These are phyloP conservation scores for Thereva nobilitata DNA, from an alignment of 2,888 invertebrate genomes.

Conservation along the genomic window DNA sequence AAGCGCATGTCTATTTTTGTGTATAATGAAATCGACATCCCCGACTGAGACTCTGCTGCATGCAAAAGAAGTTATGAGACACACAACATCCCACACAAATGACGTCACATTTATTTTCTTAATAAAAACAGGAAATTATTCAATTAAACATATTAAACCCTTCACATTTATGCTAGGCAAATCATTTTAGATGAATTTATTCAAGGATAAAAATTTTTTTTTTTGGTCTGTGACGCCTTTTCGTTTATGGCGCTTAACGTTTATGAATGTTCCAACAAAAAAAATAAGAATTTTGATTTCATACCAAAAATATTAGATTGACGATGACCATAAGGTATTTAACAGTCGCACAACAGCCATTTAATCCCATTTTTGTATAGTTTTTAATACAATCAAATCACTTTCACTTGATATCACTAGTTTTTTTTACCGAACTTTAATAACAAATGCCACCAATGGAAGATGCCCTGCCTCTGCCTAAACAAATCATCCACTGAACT, in stretches of 20 bases:
- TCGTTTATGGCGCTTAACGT: too few relatives aligned
- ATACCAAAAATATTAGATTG: constrained; percentile 57
- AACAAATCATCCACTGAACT: constrained; percentile 3
- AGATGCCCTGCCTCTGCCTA: constrained; percentile 9
- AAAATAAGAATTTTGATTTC: constrained; percentile 10
- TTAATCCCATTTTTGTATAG: constrained; percentile 51
- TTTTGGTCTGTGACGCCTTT: too few relatives aligned
- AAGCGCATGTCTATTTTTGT: not conserved
- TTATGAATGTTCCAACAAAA: not conserved
- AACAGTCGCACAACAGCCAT: constrained; percentile 56
- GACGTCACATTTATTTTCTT: constrained; percentile 37
- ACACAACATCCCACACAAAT: constrained; percentile 40
- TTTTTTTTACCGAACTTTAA: constrained; percentile 3
- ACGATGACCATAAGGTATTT: constrained; percentile 57
- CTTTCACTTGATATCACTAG: constrained; percentile 4
- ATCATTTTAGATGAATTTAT: too few relatives aligned
- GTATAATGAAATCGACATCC: not conserved
- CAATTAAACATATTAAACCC: not conserved
- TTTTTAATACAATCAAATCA: not conserved
- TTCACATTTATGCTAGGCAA: too few relatives aligned
- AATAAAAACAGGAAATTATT: constrained; percentile 18
- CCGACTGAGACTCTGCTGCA: not conserved
- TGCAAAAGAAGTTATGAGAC: constrained; percentile 9
- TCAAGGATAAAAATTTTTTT: too few relatives aligned
- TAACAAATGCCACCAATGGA: constrained; percentile 6